Conservation (phyloP, 2,797 vertebrate genomes). For the Poecilia gillii region DNA sequence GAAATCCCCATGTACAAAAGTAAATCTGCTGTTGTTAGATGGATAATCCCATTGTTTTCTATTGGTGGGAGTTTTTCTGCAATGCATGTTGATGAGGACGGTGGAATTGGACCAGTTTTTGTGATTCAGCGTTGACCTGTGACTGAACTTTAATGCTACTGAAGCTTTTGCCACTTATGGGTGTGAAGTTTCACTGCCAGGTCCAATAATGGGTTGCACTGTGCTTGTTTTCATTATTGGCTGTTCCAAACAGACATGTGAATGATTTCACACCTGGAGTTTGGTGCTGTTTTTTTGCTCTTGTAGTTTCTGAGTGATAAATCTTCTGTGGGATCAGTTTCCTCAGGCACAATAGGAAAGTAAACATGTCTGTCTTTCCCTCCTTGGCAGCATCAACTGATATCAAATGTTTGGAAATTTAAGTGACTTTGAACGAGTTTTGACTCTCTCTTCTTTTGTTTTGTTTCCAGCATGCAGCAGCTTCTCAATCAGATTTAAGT, state of each 20-base stretch:
- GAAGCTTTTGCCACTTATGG: background rate
- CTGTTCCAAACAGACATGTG: background rate
- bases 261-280: background rate
- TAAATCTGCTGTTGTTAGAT: background rate
- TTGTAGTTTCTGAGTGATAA: background rate
- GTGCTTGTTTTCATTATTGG: background rate
- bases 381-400: background rate
- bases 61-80: background rate
- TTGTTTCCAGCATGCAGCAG: background rate
- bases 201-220: background rate
- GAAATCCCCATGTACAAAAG: background rate
- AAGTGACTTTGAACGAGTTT: background rate
- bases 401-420: background rate
- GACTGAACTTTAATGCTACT: background rate
- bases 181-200: background rate
- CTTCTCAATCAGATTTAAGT: background rate
- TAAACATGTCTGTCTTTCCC: too few species aligned
- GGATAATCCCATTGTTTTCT: background rate
- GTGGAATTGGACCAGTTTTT: background rate
- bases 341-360: background rate
- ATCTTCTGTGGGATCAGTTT: background rate
- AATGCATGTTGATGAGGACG: background rate
- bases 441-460: background rate
- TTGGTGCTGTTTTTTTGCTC: background rate
- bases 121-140: background rate